Conservation (phyloP, 2,113 vertebrate species). For the Myotis brandtii region DNA sequence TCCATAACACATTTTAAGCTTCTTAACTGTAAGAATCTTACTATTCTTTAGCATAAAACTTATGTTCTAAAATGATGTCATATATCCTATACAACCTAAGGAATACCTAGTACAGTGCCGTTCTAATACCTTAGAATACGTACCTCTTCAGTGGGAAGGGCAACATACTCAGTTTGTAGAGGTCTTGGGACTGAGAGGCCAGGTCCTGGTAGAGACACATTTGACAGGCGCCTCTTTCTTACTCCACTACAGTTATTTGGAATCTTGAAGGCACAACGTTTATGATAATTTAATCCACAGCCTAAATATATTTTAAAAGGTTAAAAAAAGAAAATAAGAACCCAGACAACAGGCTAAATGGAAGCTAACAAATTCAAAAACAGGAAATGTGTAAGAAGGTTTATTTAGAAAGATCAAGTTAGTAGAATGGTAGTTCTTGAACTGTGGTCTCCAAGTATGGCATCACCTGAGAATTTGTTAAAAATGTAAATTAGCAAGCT, state of each 20-base stretch:
- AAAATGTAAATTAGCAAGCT: not conserved
- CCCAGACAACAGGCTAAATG: not conserved
- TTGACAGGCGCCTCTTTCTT: slow-evolving; percentile 95
- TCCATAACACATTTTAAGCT: slow-evolving; percentile 4
- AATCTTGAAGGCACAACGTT: slow-evolving; percentile 99
- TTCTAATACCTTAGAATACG: slow-evolving; percentile 65
- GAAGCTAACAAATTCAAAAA: slow-evolving; percentile 26
- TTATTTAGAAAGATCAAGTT: slow-evolving; percentile 39
- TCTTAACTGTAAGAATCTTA: not conserved
- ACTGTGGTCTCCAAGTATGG: not conserved
- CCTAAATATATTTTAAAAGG: slow-evolving; percentile 85
- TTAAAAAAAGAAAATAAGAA: slow-evolving; percentile 56
- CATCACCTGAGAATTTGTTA: not conserved
- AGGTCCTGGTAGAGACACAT: slow-evolving; percentile 94
- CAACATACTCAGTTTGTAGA: slow-evolving; percentile 89
- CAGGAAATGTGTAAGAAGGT: not conserved
- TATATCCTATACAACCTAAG: not conserved
- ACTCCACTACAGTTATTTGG: slow-evolving; percentile 98
- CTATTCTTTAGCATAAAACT: not conserved
- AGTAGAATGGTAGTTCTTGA: not conserved
- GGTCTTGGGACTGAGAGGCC: slow-evolving; percentile 93
- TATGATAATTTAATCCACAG: slow-evolving; percentile 98
- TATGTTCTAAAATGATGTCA: not conserved
- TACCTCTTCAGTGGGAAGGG: slow-evolving; percentile 93
- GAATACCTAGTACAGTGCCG: not conserved